phyloP scores from a whole-genome alignment of 2,113 vertebrate species.

The Nymphicus hollandicus region DNA sequence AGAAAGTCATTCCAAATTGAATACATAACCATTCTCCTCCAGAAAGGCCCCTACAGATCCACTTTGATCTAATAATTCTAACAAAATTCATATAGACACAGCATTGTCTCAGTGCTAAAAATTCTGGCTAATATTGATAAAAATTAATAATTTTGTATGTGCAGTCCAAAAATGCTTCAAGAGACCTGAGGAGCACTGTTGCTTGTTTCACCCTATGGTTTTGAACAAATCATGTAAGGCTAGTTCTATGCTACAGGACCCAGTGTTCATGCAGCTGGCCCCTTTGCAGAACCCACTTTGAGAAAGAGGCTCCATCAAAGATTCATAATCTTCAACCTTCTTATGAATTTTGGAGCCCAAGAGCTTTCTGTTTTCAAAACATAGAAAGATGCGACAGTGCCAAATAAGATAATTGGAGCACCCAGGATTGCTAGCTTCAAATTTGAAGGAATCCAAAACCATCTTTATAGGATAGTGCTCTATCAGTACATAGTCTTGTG shows the following conservation, averaged over 20 bases:
- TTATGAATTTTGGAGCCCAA: background rate
- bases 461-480: background rate
- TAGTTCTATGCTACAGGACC: background rate
- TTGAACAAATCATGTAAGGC: background rate
- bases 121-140: background rate
- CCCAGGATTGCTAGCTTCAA: background rate
- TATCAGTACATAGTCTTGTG: background rate
- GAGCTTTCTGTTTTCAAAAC: background rate
- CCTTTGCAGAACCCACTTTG: background rate
- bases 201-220: background rate
- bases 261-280: background rate
- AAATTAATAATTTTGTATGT: background rate
- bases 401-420: background rate
- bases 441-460: background rate
- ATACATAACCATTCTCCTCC: too few species aligned
- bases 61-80: background rate
- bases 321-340: background rate
- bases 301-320: background rate
- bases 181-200: background rate
- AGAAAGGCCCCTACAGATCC: too few species aligned
- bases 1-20: too few species aligned
- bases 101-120: background rate
- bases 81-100: background rate
- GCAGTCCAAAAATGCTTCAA: background rate
- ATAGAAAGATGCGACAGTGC: background rate